These are phyloP conservation scores for Pissodes strobi DNA, from an alignment of 1,140 invertebrate genomes.

Conservation along the genomic window DNA sequence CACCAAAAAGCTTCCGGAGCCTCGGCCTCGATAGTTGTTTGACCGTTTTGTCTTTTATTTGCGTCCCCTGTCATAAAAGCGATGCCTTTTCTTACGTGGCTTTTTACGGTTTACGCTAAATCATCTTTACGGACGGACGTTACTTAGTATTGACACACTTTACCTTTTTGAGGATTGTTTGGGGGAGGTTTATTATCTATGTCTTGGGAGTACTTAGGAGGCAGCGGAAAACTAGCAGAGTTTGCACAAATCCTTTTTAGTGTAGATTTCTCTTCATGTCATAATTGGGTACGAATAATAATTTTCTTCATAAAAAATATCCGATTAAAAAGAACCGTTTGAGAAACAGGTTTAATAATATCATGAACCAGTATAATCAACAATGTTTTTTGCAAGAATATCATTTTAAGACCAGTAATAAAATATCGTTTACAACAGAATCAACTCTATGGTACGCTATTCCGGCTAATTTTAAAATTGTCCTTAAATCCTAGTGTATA, in stretches of 20 bases:
- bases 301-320: too few relatives aligned
- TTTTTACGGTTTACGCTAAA: slow-evolving; percentile 15
- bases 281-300: too few relatives aligned
- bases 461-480: too few relatives aligned
- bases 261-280: neutral
- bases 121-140: slow-evolving; percentile 15
- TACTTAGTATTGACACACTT: slow-evolving; percentile 27
- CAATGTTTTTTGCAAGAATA: too few relatives aligned
- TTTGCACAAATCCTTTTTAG: neutral
- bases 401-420: too few relatives aligned
- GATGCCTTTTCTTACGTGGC: slow-evolving; percentile 25
- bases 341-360: too few relatives aligned
- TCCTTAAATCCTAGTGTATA: too few relatives aligned
- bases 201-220: neutral
- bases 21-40: slow-evolving; percentile 15
- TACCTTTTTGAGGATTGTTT: slow-evolving; percentile 15
- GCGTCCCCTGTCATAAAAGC: slow-evolving; percentile 24
- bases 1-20: slow-evolving; percentile 31
- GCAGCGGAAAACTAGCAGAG: too few relatives aligned
- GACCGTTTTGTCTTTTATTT: slow-evolving; percentile 27
- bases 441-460: too few relatives aligned
- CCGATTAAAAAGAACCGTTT: too few relatives aligned
- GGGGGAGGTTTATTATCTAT: slow-evolving; percentile 1
- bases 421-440: too few relatives aligned
- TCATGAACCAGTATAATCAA: too few relatives aligned